Percentiles rank a stretch among this genome's conserved stretches.
Evolutionary conservation across 2,113 vertebrate genomes (phyloP).

Genomic region (Poicephalus meyeri): DNA sequence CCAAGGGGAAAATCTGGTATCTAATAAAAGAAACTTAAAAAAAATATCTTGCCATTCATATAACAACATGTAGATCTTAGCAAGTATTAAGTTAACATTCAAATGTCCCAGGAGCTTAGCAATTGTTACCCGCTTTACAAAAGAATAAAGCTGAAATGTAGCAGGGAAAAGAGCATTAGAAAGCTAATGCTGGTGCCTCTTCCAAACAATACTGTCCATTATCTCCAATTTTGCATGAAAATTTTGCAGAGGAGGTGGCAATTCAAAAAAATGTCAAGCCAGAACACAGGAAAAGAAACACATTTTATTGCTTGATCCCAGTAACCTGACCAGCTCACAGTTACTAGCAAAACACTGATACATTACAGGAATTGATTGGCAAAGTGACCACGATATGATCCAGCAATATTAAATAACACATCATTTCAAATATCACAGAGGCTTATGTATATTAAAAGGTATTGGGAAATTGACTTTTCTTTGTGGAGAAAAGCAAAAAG

Average conservation of each 20-base stretch:
- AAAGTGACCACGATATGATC: neutral
- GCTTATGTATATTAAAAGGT: neutral
- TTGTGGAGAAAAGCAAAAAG: neutral
- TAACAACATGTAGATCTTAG: neutral
- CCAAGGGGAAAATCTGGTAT: neutral
- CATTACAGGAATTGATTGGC: accelerated
- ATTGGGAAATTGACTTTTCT: neutral
- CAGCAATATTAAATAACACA: neutral
- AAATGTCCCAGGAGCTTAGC: neutral
- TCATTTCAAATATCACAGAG: neutral
- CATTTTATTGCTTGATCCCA: neutral
- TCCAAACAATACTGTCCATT: neutral
- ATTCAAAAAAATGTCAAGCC: neutral
- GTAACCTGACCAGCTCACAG: neutral
- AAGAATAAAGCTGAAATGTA: neutral
- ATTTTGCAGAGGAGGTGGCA: neutral
- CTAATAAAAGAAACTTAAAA: neutral
- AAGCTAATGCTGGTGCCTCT: neutral
- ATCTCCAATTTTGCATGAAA: neutral
- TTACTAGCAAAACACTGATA: neutral
- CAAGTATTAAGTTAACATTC: neutral
- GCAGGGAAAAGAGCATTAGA: neutral
- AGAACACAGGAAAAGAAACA: neutral
- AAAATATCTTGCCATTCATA: neutral
- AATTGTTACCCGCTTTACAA: neutral